Evolutionary conservation across 1,140 invertebrate genomes (phyloP).

Genomic region (Brachionus rotundiformis): DNA sequence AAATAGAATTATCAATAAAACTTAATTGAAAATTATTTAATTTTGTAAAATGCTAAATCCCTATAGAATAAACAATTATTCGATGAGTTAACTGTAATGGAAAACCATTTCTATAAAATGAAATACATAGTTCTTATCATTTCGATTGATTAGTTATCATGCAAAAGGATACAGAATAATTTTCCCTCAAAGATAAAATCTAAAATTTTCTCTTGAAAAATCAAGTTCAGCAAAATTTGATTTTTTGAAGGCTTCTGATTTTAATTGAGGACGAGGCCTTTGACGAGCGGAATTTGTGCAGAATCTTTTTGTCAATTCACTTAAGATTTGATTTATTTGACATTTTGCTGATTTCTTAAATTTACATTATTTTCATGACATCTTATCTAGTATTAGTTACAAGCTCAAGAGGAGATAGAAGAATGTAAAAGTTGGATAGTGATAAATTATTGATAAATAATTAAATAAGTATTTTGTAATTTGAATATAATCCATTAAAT

Average conservation of each 20-base stretch:
- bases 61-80: neutral
- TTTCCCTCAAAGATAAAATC: neutral
- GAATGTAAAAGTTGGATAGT: neutral
- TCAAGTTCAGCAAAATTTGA: conserved; percentile 13
- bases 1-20: neutral
- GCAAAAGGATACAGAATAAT: neutral
- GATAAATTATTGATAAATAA: neutral
- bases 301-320: neutral
- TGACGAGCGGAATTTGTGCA: conserved; percentile 5
- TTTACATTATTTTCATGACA: conserved; percentile 4
- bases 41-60: neutral
- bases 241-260: neutral
- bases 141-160: neutral
- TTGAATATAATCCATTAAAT: neutral
- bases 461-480: neutral
- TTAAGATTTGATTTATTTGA: conserved; percentile 4
- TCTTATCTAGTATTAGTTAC: neutral
- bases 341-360: conserved; percentile 3
- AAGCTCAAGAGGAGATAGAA: neutral
- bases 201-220: neutral
- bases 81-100: neutral
- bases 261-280: conserved; percentile 16
- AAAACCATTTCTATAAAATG: neutral
- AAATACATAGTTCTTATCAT: neutral
- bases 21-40: conserved; percentile 1